Conservation (phyloP, 2,888 invertebrate genomes). For the Metopia argyrocephala region DNA sequence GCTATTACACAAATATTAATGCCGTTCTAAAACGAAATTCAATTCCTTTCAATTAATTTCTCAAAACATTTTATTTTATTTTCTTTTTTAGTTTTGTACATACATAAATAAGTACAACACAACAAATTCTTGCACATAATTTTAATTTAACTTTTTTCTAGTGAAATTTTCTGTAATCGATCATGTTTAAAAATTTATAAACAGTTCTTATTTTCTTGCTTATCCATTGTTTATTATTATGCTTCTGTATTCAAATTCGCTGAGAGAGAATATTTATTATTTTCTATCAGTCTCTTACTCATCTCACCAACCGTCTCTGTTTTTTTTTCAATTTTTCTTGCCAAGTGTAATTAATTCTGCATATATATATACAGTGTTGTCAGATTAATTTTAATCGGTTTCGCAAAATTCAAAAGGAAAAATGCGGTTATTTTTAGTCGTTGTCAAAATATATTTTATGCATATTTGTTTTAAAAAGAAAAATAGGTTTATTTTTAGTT, state of each 20-base stretch:
- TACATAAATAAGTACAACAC: no score
- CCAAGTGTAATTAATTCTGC: background rate
- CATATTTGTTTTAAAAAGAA: no score
- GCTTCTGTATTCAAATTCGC: conserved; percentile 27
- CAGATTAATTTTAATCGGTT: no score
- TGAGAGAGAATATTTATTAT: conserved; percentile 16
- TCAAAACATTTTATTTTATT: no score
- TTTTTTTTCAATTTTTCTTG: background rate
- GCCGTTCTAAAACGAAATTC: no score
- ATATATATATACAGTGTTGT: no score
- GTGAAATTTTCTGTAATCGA: conserved; percentile 37
- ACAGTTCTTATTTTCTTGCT: conserved; percentile 25
- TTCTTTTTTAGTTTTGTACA: no score
- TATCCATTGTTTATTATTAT: conserved; percentile 49
- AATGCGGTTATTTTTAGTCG: no score
- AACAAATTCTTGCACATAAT: conserved; percentile 40
- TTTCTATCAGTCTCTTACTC: background rate
- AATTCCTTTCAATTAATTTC: no score
- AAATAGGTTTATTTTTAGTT: no score
- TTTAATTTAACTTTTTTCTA: conserved; percentile 1
- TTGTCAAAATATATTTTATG: no score
- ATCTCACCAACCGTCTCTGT: background rate
- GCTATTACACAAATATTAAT: no score
- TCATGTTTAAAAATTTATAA: conserved; percentile 45
- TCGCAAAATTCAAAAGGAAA: conserved; percentile 6